phyloP scores from a whole-genome alignment of 2,113 vertebrate species.

The Pionites leucogaster region DNA sequence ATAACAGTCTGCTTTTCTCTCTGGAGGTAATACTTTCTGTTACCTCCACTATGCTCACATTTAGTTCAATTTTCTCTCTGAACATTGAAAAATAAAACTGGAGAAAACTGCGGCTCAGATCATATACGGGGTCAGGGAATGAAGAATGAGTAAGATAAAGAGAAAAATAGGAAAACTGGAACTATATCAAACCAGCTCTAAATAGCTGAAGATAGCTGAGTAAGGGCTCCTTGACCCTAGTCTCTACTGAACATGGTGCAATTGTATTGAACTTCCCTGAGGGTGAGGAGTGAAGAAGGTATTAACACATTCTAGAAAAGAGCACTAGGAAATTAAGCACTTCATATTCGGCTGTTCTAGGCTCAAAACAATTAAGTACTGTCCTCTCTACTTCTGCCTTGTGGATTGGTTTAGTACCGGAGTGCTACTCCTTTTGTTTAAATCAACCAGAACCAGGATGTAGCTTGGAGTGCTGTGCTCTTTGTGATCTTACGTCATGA shows the following conservation, averaged over 20 bases:
- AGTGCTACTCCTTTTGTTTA: neutral
- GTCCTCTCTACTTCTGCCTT: neutral
- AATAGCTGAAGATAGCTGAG: neutral
- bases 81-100: neutral
- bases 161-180: neutral
- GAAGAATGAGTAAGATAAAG: neutral
- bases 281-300: neutral
- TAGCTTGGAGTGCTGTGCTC: neutral
- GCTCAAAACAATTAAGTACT: neutral
- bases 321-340: neutral
- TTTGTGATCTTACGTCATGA: fast-evolving
- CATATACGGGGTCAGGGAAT: neutral
- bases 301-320: neutral
- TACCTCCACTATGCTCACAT: neutral
- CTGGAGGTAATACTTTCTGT: neutral
- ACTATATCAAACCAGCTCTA: neutral
- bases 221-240: neutral
- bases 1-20: neutral
- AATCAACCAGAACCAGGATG: neutral
- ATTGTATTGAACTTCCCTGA: neutral
- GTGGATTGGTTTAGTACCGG: neutral
- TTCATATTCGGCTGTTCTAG: neutral
- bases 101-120: neutral
- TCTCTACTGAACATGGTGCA: neutral
- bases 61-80: neutral